Base-by-base conservation (phyloP, 2,113 vertebrate species). In the Cynopterus brachyotis region DNA sequence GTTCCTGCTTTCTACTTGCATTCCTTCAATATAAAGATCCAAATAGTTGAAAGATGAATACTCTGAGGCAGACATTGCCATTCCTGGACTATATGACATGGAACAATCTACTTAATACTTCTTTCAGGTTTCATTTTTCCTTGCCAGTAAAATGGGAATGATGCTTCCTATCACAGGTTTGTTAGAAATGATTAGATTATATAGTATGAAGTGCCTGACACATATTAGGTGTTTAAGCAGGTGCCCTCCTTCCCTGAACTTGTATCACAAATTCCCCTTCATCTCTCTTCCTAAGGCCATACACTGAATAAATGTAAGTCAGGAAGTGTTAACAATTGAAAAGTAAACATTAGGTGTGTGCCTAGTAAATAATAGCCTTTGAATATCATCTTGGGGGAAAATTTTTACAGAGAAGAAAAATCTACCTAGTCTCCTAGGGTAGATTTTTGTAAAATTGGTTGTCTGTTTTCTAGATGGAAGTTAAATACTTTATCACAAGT, bases 351-450 rank as follows among this genome's bases (percentile, higher is more conserved):
- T 42, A 70, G 84, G 37, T 32, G 59, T 13, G 9, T 75, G 26
- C 88, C 66, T 89, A 84, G 28, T 37, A 93, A 93, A 89, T 32
- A 97, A 69, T 35, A 5, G 42, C 47, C 42, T 55, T 93, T 95
- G 35, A 86, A 35, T 30, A 76, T 50, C 28, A 92, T 55, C 26
- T 35, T 86, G 20, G 85, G 20, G 35, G 47, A 66, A 80, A 75
- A 37, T 64, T 53, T 89, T 50, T 59, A 20, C 42, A 69, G 32
- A 86, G 42, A 84, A 11, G 30, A 91, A 95, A 93, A 81, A 79
- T 40, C 32, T 80, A 90, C 26, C 7, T 30, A 69, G 30, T 64
- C 9, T 85, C 22, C 79, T 90, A 50, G 50, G 50, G 13, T 50
- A 50, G 50, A 50, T 50, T 12, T 35, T 91, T 75, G 53, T 30